Conservation (phyloP, 1,140 invertebrate genomes). For the Popillia japonica region DNA sequence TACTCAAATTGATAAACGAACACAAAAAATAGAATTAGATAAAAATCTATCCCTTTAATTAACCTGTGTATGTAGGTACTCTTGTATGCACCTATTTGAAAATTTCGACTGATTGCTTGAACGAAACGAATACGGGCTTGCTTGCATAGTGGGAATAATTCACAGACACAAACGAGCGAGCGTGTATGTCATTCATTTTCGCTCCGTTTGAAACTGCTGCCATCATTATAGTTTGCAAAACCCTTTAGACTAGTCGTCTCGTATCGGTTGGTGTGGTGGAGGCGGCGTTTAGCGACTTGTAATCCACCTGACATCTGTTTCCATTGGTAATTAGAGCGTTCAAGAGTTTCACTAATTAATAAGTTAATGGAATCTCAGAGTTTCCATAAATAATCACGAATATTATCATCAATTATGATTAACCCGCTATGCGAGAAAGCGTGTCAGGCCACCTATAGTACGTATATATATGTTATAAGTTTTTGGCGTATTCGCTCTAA, state of each 20-base stretch:
- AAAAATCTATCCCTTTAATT: too few relatives aligned
- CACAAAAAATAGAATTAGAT: too few relatives aligned
- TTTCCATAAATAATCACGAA: conserved; percentile 12
- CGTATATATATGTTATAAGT: too few relatives aligned
- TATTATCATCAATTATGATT: conserved; percentile 8
- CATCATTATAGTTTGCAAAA: conserved; percentile 3
- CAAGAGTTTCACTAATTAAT: conserved; percentile 29
- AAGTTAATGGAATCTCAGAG: conserved; percentile 19
- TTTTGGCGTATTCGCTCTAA: too few relatives aligned
- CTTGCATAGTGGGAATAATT: background rate
- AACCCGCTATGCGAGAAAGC: background rate
- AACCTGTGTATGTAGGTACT: too few relatives aligned
- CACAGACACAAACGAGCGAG: background rate
- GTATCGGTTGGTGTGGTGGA: background rate
- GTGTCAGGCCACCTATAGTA: too few relatives aligned
- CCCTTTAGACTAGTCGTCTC: background rate
- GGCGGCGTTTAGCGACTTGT: background rate
- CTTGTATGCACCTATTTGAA: background rate
- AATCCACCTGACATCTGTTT: conserved; percentile 31
- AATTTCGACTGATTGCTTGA: background rate
- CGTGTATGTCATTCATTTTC: conserved; percentile 23
- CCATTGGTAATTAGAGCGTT: conserved; percentile 9
- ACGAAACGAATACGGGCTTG: background rate
- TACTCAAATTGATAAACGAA: too few relatives aligned
- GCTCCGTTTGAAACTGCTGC: conserved; percentile 18